Percentiles rank a stretch among this genome's conserved stretches.
phyloP scores from a whole-genome alignment of 2,797 vertebrate genomes.

The Sarcophilus harrisii region DNA sequence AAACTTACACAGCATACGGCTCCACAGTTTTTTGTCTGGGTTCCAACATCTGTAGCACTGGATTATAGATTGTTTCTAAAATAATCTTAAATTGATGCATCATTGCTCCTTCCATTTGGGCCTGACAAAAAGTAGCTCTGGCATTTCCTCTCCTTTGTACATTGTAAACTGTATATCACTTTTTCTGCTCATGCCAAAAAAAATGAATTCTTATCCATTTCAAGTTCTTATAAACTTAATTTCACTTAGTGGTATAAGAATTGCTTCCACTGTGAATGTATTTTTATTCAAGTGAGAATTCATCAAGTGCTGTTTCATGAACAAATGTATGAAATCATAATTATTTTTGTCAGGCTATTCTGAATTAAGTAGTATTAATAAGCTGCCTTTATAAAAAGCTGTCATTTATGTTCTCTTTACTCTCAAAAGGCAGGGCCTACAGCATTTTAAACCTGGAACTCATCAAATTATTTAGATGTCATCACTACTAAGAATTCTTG shows the following conservation, averaged over 20 bases:
- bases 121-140: constrained; percentile 77
- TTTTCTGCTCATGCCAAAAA: constrained; percentile 74
- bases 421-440: not conserved
- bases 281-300: constrained; percentile 49
- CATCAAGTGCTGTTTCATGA: constrained; percentile 54
- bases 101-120: constrained; percentile 79
- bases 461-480: constrained; percentile 18
- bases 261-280: constrained; percentile 49
- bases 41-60: constrained; percentile 74
- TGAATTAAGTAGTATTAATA: constrained; percentile 60
- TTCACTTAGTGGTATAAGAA: constrained; percentile 63
- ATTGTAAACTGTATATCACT: constrained; percentile 71
- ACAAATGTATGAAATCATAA: constrained; percentile 66
- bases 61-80: constrained; percentile 81
- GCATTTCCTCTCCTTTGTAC: constrained; percentile 80
- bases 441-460: constrained; percentile 21
- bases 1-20: constrained; percentile 56
- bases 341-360: constrained; percentile 67
- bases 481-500: constrained; percentile 45
- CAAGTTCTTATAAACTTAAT: constrained; percentile 70
- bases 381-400: constrained; percentile 51
- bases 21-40: constrained; percentile 61
- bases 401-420: constrained; percentile 53
- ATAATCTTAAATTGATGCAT: constrained; percentile 83
- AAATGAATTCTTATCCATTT: constrained; percentile 75